Evolutionary conservation across 2,888 invertebrate species (phyloP), one percentile per base, ranked within the genome.

Genomic region (Muscina levida): DNA sequence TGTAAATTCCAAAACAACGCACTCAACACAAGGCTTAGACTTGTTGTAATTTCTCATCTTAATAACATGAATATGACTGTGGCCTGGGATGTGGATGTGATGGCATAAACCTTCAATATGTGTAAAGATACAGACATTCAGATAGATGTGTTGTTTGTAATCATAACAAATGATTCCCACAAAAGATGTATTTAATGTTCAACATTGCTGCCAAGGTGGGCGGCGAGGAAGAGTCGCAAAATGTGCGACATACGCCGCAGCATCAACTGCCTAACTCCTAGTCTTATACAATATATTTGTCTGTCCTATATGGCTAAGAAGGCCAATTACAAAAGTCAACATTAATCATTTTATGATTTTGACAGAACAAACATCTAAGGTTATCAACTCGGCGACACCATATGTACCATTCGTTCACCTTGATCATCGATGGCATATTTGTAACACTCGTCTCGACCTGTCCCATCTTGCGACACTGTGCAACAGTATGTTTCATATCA

Each of bases 1-100:
- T 59, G 59, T 59, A 59, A 59, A 59, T 59, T 59, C 59, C 39
- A 37, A 59, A 59, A 59, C 59, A 59, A 59, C 59, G 5, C n/a
- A 59, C 59, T 57, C 31, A 37, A 59, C 59, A 5, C 17, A 31
- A 57, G 19, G 39, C 59, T 59, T 39, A 15, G 37, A 59, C 59
- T 59, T 59, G 59, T 59, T 39, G 59, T 59, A 37, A 59, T 59
- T 39, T 59, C 39, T 39, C 59, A 39, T 37, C 39, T 39, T 59
- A 17, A 15, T 56, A 57, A 26, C 26, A 56, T 56, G n/a, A 13
- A 56, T 26, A 56, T 26, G 24, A 4, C 1, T 57, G 31, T 31
- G 31, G n/a, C n/a, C n/a, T n/a, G n/a, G n/a, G n/a, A n/a, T 31
- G 15, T 31, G 57, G 57, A 4, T 31, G 15, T 2, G 57, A n/a